Conservation (phyloP, 2,113 vertebrate species). For the Agapornis roseicollis region DNA sequence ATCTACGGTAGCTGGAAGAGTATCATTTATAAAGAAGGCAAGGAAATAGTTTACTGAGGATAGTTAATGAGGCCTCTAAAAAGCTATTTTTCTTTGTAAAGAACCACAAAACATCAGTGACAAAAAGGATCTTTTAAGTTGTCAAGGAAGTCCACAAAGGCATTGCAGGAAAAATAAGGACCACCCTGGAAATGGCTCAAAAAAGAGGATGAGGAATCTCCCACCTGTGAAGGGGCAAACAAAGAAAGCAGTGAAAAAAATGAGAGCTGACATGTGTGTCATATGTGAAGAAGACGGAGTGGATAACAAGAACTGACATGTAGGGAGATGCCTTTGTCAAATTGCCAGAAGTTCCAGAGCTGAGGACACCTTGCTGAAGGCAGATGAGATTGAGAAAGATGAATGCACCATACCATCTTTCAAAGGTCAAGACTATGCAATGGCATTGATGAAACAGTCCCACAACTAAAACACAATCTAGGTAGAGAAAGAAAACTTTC, state of each 20-base stretch:
- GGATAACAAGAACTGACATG: constrained; percentile 50
- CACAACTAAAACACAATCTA: not conserved
- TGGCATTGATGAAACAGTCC: not conserved
- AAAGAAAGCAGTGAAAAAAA: constrained; percentile 28
- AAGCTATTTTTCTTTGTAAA: not conserved
- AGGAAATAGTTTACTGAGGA: not conserved
- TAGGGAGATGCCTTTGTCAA: constrained; percentile 16
- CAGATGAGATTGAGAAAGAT: constrained; percentile 8
- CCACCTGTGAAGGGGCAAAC: constrained; percentile 39
- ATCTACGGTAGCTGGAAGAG: not conserved
- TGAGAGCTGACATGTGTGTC: constrained; percentile 21
- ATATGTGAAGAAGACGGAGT: constrained; percentile 20
- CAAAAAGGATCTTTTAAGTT: not conserved
- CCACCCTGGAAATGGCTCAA: not conserved
- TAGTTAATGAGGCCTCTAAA: not conserved
- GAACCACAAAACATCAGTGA: not conserved
- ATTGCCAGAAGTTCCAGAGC: constrained; percentile 38
- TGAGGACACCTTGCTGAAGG: constrained; percentile 49
- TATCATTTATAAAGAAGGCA: not conserved
- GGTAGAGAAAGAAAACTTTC: not conserved
- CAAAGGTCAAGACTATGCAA: constrained; percentile 33
- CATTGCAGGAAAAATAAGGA: not conserved
- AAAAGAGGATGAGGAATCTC: not conserved
- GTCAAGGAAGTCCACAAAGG: not conserved
- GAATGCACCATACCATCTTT: not conserved